Base-by-base conservation (phyloP, 2,888 invertebrate species). In the Pristionchus mayeri region DNA sequence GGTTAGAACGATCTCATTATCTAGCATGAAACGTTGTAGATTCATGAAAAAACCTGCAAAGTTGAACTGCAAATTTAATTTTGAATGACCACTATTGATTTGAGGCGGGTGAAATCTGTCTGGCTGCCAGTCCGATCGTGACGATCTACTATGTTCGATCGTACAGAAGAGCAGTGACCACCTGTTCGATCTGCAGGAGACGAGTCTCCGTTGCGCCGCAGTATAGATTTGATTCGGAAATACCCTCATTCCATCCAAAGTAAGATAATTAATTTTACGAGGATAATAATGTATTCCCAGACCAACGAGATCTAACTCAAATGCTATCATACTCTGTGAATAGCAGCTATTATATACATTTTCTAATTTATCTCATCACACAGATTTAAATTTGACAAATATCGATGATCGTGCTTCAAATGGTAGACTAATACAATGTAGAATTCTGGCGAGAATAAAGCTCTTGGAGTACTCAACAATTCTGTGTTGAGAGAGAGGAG, bases 131-230 rank as follows among this genome's bases (percentile, higher is more conserved):
- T 78, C 76, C 76, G 50, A 27, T 78, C 18, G 76, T 78, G 7
- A 78, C 76, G 7, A 78, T 78, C 30, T 78, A 78, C 30, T 78
- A 78, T 7, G 76, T 78, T 50, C 76, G 76, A 18, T 50, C 76
- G 3, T 78, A 78, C 50, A 48, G 76, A 40, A 48, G 76, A 37
- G 63, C 63, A 13, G 21, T 63, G 3, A 63, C 7, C 3, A 18
- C 63, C 4, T 63, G 63, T 18, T 18, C 34, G 13, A 37, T 63
- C 34, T 63, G 63, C 34, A 30, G 63, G 34, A 63, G 34, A 21
- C n/a, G 63, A 63, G 63, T 63, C 21, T 21, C 24, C 34, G 63
- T 18, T 37, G 63, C 63, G 16, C 63, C 63, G 2, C 63, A 34
- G 30, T 63, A 34, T 34, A 63, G 63, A 63, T 30, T 63, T 21